Percentiles rank a stretch among this genome's conserved stretches.
These are phyloP conservation scores for Platyrinchus mystaceus DNA, from an alignment of 2,797 vertebrate species.

Conservation along the genomic window DNA sequence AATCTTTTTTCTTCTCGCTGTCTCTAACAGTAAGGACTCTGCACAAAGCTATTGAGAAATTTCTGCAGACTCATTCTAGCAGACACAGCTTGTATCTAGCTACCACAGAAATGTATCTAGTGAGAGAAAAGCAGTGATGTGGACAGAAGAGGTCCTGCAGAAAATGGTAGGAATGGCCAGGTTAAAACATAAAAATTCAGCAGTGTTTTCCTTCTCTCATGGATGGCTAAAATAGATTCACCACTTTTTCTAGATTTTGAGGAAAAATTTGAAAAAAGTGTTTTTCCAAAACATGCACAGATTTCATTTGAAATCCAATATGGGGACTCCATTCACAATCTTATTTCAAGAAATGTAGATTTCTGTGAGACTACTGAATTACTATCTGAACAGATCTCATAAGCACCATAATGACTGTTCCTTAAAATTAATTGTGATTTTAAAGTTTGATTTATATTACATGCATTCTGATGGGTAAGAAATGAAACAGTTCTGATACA, in stretches of 20 bases:
- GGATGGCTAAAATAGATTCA: neutral
- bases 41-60: constrained; percentile 3
- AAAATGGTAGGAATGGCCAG: neutral
- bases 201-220: neutral
- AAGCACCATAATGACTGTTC: neutral
- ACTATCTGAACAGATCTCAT: neutral
- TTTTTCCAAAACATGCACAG: neutral
- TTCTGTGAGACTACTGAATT: neutral
- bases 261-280: neutral
- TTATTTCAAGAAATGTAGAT: neutral
- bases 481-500: neutral
- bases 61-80: constrained; percentile 42
- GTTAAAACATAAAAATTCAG: neutral
- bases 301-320: neutral
- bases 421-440: neutral
- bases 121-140: neutral
- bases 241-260: neutral
- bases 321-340: neutral
- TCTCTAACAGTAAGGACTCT: neutral
- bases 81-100: neutral
- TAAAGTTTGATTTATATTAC: neutral
- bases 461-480: neutral
- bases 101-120: neutral
- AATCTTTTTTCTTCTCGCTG: neutral
- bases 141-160: neutral